Base-by-base conservation (phyloP, 2,888 invertebrate genomes). In the Cheilosia soror region DNA sequence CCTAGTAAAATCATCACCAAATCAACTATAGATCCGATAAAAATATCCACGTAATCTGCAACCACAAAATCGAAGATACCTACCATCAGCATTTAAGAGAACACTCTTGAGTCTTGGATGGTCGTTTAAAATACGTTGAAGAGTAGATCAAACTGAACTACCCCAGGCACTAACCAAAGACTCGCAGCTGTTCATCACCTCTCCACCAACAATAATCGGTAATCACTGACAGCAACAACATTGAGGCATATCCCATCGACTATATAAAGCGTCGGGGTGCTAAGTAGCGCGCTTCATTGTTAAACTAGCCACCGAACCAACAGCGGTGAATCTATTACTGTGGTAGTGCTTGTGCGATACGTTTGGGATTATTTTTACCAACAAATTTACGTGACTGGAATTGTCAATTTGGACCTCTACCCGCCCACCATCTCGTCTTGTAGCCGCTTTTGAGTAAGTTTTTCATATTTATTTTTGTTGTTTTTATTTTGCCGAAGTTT, bases 211-310 rank as follows among this genome's bases (percentile, higher is more conserved):
- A 63, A 58, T 4, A 71, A 20, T 20, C 20, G 20, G 20, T 20
- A 42, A 60, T 73, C 53, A 40, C 68, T 57, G 58, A 65, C 44
- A 5, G 65, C 69, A 65, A 44, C 49, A 71, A 15, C 76, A 58
- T 40, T 76, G 57, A 44, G 55, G 42, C 62, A 15, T 20, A 20
- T 51, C 62, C 40, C 20, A 20, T 47, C 51, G 55, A 33, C 72
- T 76, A 85, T 85, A 85, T 81, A 85, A 85, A 77, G 76, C 66
- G 76, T 11, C 62, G 42, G 71, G 66, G 80, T 80, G 80, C 62
- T 80, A 76, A 85, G 71, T 81, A 69, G 71, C 76, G 66, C 65
- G 71, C 66, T 85, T 81, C 80, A 80, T 66, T 80, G 76, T 85
- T 49, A 76, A 62, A 72, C 76, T 27, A 77, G 58, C 62, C 31